Evolutionary conservation across 1,140 invertebrate genomes (phyloP).

Genomic region (Drosophila gunungcola): DNA sequence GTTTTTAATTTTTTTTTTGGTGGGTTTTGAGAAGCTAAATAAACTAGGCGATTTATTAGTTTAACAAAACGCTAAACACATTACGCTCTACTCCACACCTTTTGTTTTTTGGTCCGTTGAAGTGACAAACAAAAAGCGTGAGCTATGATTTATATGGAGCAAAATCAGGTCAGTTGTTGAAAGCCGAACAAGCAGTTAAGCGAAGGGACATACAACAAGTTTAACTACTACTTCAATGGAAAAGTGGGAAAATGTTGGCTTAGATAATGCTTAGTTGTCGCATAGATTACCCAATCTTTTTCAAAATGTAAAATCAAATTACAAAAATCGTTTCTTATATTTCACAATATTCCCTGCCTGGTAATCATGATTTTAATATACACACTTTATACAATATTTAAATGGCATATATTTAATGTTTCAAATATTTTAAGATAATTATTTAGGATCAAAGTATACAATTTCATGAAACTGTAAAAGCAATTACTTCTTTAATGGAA

Average conservation of each 20-base stretch:
- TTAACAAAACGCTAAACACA: slow-evolving; percentile 51
- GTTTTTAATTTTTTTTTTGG: neutral
- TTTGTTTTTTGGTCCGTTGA: slow-evolving; percentile 24
- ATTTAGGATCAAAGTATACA: too few relatives aligned
- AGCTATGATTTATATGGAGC: slow-evolving; percentile 47
- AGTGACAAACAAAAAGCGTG: slow-evolving; percentile 48
- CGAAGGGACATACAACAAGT: slow-evolving; percentile 11
- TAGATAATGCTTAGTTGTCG: neutral
- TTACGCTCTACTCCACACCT: slow-evolving; percentile 8
- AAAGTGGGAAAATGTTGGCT: slow-evolving; percentile 1
- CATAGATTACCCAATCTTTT: too few relatives aligned
- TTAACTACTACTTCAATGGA: slow-evolving; percentile 3
- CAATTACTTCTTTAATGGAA: too few relatives aligned
- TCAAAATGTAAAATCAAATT: too few relatives aligned
- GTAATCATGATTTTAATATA: too few relatives aligned
- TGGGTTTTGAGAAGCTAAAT: slow-evolving; percentile 8
- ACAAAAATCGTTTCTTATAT: neutral
- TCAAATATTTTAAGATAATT: too few relatives aligned
- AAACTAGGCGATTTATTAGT: slow-evolving; percentile 41
- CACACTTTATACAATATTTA: too few relatives aligned
- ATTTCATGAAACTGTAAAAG: too few relatives aligned
- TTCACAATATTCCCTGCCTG: neutral
- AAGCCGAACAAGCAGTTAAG: neutral
- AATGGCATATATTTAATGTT: too few relatives aligned
- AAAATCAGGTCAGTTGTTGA: slow-evolving; percentile 42